These are phyloP conservation scores for Benthosema pterotum DNA, from an alignment of 2,797 vertebrate species.

Conservation along the genomic window DNA sequence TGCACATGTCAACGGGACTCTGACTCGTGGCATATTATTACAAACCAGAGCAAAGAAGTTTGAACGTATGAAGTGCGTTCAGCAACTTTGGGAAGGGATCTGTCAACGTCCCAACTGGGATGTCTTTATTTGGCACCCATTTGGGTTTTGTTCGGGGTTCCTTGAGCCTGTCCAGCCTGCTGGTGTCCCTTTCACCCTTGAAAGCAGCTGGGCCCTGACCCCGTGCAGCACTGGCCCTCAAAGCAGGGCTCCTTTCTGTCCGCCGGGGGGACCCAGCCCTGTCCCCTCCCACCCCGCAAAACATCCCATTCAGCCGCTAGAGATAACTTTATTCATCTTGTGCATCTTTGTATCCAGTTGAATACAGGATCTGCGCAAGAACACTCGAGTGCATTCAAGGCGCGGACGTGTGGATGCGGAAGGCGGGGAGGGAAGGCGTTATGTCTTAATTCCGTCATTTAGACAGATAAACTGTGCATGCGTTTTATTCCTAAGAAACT, in stretches of 20 bases:
- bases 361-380: conserved; percentile 89
- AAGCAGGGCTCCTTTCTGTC: conserved; percentile 91
- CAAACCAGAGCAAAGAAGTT: conserved; percentile 71
- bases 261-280: conserved; percentile 84
- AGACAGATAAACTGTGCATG: conserved; percentile 57
- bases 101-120: conserved; percentile 77
- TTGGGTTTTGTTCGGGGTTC: conserved; percentile 84
- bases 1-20: conserved; percentile 59
- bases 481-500: conserved; percentile 38
- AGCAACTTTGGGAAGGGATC: conserved; percentile 78
- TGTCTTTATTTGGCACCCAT: conserved; percentile 83
- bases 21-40: conserved; percentile 69
- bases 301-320: conserved; percentile 91
- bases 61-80: conserved; percentile 77
- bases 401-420: conserved; percentile 70
- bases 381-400: conserved; percentile 86
- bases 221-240: conserved; percentile 87
- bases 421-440: conserved; percentile 75
- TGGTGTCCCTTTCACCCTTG: conserved; percentile 92
- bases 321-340: conserved; percentile 99
- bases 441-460: conserved; percentile 90
- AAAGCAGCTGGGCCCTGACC: conserved; percentile 98
- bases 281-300: conserved; percentile 94
- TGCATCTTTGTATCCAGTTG: conserved; percentile 99
- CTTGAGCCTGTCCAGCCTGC: conserved; percentile 90